Evolutionary conservation across 1,140 invertebrate species (phyloP), one percentile per base, ranked within the genome.

Genomic region (Steinernema khuongi): DNA sequence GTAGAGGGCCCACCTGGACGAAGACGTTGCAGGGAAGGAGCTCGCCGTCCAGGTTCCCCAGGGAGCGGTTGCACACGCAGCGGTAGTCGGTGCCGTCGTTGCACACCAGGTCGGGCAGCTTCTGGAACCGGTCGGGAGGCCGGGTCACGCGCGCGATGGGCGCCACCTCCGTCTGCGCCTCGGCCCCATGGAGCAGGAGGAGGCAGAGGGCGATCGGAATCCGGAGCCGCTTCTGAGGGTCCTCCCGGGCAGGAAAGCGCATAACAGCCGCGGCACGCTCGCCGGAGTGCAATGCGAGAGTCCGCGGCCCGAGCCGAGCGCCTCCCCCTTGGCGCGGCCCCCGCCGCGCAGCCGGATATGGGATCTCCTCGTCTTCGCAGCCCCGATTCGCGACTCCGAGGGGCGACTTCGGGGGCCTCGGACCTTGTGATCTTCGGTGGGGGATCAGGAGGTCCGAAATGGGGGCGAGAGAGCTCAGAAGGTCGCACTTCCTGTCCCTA

Each of bases 21-120:
- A 17, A 60, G 4, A 4, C 50, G 26, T 22, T 17, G 22, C 50
- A 60, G 7, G 50, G 50, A 7, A 22, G 50, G 4, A 60, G 14
- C 14, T n/a, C 50, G 19, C 22, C 22, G 19, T 60, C 50, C 7
- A 60, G 14, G 50, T 60, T 60, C 2, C 50, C 50, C 19, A 60
- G 26, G 19, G 50, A 60, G 50, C 50, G 50, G 50, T 60, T 60
- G 50, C 50, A 60, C 7, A 60, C 50, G 50, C 50, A 60, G 11
- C 26, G 11, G 50, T 60, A 22, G 7, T 60, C 50, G 7, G 50
- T 60, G 22, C 19, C 19, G 14, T 60, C 50, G 50, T 60, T 60
- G 19, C 50, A 60, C 7, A 60, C 50, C 7, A 60, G 50, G 22
- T 60, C 50, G 7, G 50, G 50, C 7, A 60, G 50, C 26, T 60